Conservation (phyloP, 2,888 invertebrate genomes). For the Chymomyza amoena region DNA sequence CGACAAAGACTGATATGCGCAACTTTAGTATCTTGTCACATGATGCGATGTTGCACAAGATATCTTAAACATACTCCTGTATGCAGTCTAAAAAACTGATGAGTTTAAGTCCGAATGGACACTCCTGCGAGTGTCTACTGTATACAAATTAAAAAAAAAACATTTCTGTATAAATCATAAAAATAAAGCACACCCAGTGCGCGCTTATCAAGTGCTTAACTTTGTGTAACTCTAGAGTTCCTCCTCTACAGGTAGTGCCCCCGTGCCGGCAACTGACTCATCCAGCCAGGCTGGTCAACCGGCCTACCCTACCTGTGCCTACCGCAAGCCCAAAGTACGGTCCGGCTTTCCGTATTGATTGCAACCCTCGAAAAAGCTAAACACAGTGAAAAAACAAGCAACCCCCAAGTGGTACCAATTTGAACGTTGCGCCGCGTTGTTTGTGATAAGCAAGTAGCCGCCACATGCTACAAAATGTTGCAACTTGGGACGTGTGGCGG, state of each 20-base stretch:
- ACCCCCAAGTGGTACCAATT: background rate
- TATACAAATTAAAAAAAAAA: background rate
- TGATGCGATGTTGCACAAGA: no score
- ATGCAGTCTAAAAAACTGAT: no score
- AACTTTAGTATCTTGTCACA: no score
- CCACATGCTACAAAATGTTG: conserved; percentile 63
- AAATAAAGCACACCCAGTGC: conserved; percentile 3
- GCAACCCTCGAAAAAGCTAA: background rate
- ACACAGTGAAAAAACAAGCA: background rate
- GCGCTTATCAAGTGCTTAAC: conserved; percentile 62
- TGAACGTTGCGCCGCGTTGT: background rate
- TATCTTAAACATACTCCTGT: no score
- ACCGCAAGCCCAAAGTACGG: background rate
- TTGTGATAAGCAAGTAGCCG: conserved; percentile 7
- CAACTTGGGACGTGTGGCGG: conserved; percentile 64
- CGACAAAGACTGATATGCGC: no score
- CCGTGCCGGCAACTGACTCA: background rate
- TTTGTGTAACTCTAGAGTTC: conserved; percentile 34
- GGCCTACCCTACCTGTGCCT: background rate
- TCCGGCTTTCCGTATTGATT: background rate
- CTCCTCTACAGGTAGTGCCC: background rate
- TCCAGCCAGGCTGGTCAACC: background rate
- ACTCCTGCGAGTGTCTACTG: background rate
- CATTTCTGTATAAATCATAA: conserved; percentile 1
- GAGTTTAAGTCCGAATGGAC: no score